Conservation (phyloP, 2,113 vertebrate genomes). For the Etheostoma spectabile region DNA sequence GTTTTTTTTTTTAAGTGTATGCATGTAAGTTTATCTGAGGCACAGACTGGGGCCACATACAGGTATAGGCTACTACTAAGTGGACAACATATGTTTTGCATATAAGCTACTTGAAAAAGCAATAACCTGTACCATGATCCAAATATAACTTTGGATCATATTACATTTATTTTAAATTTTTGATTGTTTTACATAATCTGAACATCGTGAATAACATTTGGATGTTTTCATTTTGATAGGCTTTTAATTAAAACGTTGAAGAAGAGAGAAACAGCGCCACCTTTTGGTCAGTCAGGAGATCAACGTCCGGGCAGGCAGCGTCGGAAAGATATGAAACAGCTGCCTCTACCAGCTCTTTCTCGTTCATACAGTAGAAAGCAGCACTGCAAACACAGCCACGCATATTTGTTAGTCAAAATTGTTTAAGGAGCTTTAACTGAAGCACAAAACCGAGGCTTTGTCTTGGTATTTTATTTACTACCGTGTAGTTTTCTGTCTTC, state of each 20-base stretch:
- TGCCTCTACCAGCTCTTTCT: constrained; percentile 78
- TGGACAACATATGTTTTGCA: neutral
- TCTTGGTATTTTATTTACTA: neutral
- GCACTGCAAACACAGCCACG: constrained; percentile 51
- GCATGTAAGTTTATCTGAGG: neutral
- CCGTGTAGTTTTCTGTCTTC: constrained; percentile 54
- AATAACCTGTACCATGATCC: neutral
- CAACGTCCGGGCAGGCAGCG: neutral
- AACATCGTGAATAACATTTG: neutral
- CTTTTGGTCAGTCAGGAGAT: constrained; percentile 29
- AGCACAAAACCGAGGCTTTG: neutral
- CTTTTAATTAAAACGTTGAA: neutral
- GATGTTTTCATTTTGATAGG: neutral
- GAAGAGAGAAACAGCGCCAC: constrained; percentile 36
- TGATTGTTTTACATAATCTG: neutral
- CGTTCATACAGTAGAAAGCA: constrained; percentile 81
- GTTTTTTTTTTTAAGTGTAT: no score
- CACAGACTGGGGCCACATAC: neutral
- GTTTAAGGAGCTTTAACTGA: fast-evolving
- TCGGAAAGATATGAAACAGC: constrained; percentile 52
- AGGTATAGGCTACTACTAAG: neutral
- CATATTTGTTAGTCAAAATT: fast-evolving
- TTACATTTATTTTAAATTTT: neutral
- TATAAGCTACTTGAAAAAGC: neutral
- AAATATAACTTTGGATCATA: neutral